A percentile compares a stretch with the other conserved stretches of the same genome.
These are phyloP conservation scores for Aphaenogaster floridana DNA, from an alignment of 1,140 invertebrate genomes.

Conservation along the genomic window DNA sequence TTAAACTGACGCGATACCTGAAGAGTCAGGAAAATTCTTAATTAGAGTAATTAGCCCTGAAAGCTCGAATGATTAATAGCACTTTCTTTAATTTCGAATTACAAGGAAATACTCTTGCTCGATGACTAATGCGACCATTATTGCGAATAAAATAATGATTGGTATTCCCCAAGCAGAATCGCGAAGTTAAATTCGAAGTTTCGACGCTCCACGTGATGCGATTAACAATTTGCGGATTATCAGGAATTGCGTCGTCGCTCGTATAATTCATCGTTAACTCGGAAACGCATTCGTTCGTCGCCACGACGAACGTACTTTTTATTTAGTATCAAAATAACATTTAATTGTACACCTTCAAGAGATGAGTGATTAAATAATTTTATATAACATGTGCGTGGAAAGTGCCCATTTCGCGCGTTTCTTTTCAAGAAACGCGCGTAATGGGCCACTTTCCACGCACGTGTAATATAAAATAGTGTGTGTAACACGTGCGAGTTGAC, in stretches of 20 bases:
- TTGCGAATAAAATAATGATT: constrained; percentile 21
- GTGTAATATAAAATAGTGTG: no score
- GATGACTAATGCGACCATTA: constrained; percentile 18
- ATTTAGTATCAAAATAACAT: background rate
- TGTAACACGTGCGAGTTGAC: no score
- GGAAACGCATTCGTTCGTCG: background rate
- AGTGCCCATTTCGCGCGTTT: no score
- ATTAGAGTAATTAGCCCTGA: constrained; percentile 63
- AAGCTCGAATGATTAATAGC: constrained; percentile 64
- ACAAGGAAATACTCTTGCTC: background rate
- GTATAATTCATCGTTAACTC: constrained; percentile 15
- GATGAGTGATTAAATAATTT: constrained; percentile 12
- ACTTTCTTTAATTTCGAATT: constrained; percentile 24
- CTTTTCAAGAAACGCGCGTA: no score
- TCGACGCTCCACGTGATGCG: background rate
- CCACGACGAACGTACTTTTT: constrained; percentile 22
- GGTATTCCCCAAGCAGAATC: background rate
- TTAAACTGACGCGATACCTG: background rate
- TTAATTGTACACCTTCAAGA: background rate
- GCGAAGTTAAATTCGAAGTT: constrained; percentile 45
- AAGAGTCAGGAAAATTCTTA: constrained; percentile 27
- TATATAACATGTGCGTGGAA: no score
- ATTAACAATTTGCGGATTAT: constrained; percentile 46
- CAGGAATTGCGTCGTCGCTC: background rate
- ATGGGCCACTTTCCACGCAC: no score